A percentile compares a stretch with the other conserved stretches of the same genome.
phyloP scores from a whole-genome alignment of 2,888 invertebrate species.

The Caenorhabditis becei region DNA sequence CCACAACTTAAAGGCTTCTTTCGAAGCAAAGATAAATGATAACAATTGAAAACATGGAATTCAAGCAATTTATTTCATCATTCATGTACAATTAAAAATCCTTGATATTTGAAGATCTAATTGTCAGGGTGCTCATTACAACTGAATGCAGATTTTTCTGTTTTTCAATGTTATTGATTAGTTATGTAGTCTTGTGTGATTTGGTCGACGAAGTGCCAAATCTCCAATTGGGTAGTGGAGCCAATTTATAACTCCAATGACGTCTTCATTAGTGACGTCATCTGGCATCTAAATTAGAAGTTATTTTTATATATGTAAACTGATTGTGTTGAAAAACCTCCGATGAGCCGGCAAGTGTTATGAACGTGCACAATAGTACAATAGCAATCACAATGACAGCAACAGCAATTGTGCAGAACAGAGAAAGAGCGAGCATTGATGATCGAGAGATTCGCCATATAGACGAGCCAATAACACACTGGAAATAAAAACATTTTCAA shows the following conservation, averaged over 20 bases:
- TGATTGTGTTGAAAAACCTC: constrained; percentile 27
- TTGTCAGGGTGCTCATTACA: no score
- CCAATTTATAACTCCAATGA: constrained; percentile 69
- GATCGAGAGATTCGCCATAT: constrained; percentile 61
- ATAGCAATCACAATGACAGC: constrained; percentile 63
- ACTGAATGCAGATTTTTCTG: no score
- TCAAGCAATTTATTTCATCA: no score
- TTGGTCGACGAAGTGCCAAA: constrained; percentile 50
- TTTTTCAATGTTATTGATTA: constrained; percentile 16
- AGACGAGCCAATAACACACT: constrained; percentile 60
- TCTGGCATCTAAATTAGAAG: constrained; percentile 48
- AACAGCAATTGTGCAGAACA: constrained; percentile 65
- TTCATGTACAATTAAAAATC: no score
- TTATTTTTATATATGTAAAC: neutral
- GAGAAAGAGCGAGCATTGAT: constrained; percentile 60
- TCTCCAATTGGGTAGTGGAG: constrained; percentile 70
- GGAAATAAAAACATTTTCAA: constrained; percentile 24
- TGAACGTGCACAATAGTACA: constrained; percentile 66
- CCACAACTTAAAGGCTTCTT: no score
- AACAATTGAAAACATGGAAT: no score
- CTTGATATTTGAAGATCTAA: no score
- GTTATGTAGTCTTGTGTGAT: constrained; percentile 42
- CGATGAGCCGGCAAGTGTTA: constrained; percentile 56
- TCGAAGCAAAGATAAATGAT: no score
- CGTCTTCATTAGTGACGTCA: constrained; percentile 62